Base-by-base conservation (phyloP, 2,113 vertebrate species). In the Nannobrachium achirus region DNA sequence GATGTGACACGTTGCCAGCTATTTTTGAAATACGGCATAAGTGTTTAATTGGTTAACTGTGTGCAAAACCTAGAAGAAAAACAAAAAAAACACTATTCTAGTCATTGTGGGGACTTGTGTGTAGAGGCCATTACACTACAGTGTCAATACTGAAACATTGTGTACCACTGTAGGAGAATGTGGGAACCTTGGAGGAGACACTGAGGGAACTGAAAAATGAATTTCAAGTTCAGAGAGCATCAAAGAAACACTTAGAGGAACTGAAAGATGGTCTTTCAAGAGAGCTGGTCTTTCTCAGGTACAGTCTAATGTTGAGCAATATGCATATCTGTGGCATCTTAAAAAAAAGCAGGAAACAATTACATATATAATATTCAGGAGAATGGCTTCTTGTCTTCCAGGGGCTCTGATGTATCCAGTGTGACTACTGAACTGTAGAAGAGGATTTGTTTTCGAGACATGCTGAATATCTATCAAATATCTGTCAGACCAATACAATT, bases 231-330 rank as follows among this genome's bases (percentile, higher is more conserved):
- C 95, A 96, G 84, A 93, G 91, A 73, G 90, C 87, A 84, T 94
- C 87, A 10, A 96, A 95, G 55, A 88, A 87, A 59, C 80, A 91
- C 58, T 80, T 96, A 82, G 92, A 95, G 63, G 86, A 91, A 40
- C 84, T 93, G 51, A 93, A 90, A 72, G 89, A 74, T 62, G 91
- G 88, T 61, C 93, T 98, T 10, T 82, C 92, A 13, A 73, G 70
- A 52, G 94, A 96, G 73, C 92, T 97, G 53, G 88, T 82, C 66
- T 92, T 89, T 73, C 93, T 95, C 80, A 96, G 94, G 96, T 96
- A 73, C 5, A 61, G 62, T 52, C 7, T 45, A 1, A 18, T 4
- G 10, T 0, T 10, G 8, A 67, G 3, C 25, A 56, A 56, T 4
- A 39, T 56, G 8, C 25, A 25, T 56, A 56, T 25, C 11, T 4